Percentiles rank a stretch among this genome's conserved stretches.
Evolutionary conservation across 1,140 invertebrate genomes (phyloP).

Genomic region (Campoletis sonorensis): DNA sequence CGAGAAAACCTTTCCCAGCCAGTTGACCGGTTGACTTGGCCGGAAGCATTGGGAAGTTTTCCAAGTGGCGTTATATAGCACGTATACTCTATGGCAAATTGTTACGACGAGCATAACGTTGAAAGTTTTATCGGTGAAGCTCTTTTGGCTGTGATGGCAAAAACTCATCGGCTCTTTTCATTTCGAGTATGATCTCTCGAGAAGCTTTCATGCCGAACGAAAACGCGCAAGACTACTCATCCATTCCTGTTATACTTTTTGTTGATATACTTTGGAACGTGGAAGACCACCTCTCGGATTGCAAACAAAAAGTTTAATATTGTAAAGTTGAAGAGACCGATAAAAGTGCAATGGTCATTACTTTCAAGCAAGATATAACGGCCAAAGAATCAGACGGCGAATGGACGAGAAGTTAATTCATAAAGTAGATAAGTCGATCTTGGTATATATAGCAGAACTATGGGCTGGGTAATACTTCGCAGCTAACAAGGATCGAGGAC

Average conservation of each 20-base stretch:
- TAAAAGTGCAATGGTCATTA: too few species aligned
- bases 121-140: background rate
- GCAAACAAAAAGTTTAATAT: slow-evolving; percentile 3
- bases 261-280: background rate
- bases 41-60: background rate
- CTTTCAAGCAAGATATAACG: background rate
- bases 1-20: background rate
- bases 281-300: background rate
- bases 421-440: slow-evolving; percentile 6
- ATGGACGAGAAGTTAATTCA: background rate
- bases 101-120: background rate
- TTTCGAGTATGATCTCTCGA: background rate
- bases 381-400: background rate
- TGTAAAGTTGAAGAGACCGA: background rate
- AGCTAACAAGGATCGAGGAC: slow-evolving; percentile 10
- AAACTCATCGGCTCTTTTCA: background rate
- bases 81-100: background rate
- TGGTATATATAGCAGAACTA: background rate
- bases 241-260: background rate
- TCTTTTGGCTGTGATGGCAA: background rate
- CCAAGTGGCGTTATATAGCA: background rate
- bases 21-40: background rate
- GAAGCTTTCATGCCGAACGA: background rate
- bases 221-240: background rate
- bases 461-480: slow-evolving; percentile 8